These are phyloP conservation scores for Danio choprae DNA, from an alignment of 2,797 vertebrate genomes.

Conservation along the genomic window DNA sequence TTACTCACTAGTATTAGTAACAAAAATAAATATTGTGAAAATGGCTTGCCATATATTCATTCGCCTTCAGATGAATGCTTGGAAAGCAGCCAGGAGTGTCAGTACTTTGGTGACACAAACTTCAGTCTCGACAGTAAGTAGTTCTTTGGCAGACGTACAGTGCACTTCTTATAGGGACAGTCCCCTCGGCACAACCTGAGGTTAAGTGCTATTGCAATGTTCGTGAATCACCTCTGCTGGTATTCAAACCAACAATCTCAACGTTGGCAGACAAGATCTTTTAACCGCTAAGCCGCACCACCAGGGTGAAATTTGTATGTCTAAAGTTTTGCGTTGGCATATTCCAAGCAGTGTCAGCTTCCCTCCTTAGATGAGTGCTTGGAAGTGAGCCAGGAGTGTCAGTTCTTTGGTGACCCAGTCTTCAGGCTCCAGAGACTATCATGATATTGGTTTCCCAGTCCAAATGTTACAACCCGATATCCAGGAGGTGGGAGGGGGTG, in stretches of 20 bases:
- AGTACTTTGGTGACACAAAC: conserved; percentile 24
- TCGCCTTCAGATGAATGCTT: neutral
- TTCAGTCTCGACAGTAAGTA: conserved; percentile 28
- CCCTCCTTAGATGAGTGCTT: conserved; percentile 32
- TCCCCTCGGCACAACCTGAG: conserved; percentile 19
- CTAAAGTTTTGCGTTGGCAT: conserved; percentile 8
- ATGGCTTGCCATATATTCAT: neutral
- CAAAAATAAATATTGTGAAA: neutral
- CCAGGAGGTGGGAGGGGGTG: neutral
- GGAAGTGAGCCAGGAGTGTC: conserved; percentile 20
- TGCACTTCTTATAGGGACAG: conserved; percentile 23
- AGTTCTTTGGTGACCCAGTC: conserved; percentile 43
- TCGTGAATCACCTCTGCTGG: conserved; percentile 30
- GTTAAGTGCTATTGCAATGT: conserved; percentile 25
- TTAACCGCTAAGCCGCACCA: conserved; percentile 1
- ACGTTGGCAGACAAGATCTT: conserved; percentile 21
- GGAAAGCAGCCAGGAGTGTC: neutral
- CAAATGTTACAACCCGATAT: conserved; percentile 51
- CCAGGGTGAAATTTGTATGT: conserved; percentile 19
- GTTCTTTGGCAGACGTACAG: conserved; percentile 21
- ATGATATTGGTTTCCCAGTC: conserved; percentile 44
- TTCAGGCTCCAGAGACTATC: conserved; percentile 45
- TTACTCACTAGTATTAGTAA: neutral
- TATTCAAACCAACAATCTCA: conserved; percentile 13
- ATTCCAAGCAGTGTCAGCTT: conserved; percentile 33